Evolutionary conservation across 1,140 invertebrate species (phyloP).

Genomic region (Drosophila sucinea): DNA sequence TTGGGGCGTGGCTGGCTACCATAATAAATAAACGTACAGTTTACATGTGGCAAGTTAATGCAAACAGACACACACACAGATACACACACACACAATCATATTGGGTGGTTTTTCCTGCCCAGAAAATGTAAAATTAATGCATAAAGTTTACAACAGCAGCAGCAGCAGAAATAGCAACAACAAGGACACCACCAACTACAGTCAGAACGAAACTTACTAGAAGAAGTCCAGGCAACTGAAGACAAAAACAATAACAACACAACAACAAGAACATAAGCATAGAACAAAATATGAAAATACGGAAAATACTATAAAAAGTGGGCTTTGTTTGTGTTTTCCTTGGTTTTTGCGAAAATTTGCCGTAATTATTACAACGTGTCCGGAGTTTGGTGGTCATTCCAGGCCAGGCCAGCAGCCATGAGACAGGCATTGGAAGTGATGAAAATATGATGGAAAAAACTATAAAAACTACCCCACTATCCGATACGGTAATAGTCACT

Average conservation of each 20-base stretch:
- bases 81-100: conserved; percentile 23
- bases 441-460: conserved; percentile 51
- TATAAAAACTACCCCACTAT: too few species aligned
- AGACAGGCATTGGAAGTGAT: conserved; percentile 55
- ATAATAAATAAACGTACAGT: conserved; percentile 81
- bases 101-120: conserved; percentile 30
- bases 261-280: conserved; percentile 49
- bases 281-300: conserved; percentile 64
- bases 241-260: conserved; percentile 7
- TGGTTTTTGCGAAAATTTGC: conserved; percentile 39
- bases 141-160: conserved; percentile 74
- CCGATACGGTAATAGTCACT: too few species aligned
- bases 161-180: conserved; percentile 43
- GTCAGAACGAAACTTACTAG: conserved; percentile 51
- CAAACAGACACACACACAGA: conserved; percentile 60
- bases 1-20: conserved; percentile 36
- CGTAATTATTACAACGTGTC: conserved; percentile 49
- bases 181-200: conserved; percentile 44
- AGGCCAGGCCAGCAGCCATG: not conserved
- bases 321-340: conserved; percentile 53
- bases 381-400: not conserved
- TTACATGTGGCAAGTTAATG: conserved; percentile 79
- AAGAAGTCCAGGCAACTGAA: conserved; percentile 24
- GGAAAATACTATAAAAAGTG: conserved; percentile 62
- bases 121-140: conserved; percentile 80